Evolutionary conservation across 2,797 vertebrate genomes (phyloP).

Genomic region (Cephalopachus bancanus): DNA sequence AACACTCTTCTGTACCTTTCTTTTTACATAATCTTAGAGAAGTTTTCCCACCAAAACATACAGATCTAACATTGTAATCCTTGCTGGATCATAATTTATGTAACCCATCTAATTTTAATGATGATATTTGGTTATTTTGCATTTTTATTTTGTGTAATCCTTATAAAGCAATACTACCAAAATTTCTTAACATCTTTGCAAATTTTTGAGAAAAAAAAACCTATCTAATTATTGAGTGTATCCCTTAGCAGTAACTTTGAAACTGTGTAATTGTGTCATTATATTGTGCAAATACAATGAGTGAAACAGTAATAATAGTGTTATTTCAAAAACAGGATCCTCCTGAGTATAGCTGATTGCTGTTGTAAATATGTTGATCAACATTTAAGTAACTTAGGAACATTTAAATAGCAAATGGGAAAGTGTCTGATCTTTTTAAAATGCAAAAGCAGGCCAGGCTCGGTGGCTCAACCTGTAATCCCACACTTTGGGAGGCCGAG

Average conservation of each 20-base stretch:
- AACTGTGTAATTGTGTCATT: not conserved
- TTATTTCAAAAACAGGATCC: constrained; percentile 43
- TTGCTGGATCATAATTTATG: not conserved
- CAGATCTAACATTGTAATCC: not conserved
- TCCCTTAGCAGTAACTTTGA: not conserved
- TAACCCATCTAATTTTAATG: not conserved
- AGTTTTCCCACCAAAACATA: not conserved
- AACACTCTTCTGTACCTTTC: not conserved
- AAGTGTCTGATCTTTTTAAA: constrained; percentile 37
- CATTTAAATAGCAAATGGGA: not conserved
- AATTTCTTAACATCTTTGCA: not conserved
- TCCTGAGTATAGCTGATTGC: not conserved
- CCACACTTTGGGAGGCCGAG: too few species aligned
- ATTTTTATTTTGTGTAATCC: constrained; percentile 14
- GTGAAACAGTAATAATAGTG: not conserved
- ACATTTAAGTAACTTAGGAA: not conserved
- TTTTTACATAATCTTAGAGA: not conserved
- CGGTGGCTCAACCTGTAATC: too few species aligned
- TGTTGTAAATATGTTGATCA: not conserved
- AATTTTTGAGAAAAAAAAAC: not conserved
- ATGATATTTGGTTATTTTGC: not conserved
- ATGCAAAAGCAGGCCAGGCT: not conserved
- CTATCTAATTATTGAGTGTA: not conserved
- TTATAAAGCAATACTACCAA: not conserved
- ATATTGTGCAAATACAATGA: not conserved